phyloP scores from a whole-genome alignment of 2,888 invertebrate species.

The Drosophila affinis region DNA sequence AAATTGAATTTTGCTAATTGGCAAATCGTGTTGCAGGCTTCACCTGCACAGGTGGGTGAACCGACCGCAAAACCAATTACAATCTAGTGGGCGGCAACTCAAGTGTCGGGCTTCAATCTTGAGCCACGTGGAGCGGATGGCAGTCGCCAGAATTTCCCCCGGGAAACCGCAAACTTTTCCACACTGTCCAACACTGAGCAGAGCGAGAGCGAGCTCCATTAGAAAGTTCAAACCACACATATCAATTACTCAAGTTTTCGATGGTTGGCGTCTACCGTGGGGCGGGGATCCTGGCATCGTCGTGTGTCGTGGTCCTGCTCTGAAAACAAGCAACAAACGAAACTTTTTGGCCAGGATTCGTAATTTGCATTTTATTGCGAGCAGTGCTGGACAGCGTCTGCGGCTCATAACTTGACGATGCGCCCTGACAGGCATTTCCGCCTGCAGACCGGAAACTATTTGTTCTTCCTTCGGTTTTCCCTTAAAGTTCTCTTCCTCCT shows the following conservation, averaged over 20 bases:
- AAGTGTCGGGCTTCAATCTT: slow-evolving; percentile 45
- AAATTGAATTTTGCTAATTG: slow-evolving; percentile 40
- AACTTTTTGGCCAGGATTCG: slow-evolving; percentile 31
- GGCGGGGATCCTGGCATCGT: slow-evolving; percentile 7
- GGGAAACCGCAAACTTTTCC: slow-evolving; percentile 59
- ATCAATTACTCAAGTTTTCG: slow-evolving; percentile 74
- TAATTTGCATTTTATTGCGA: slow-evolving; percentile 46
- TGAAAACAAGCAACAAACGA: slow-evolving; percentile 3
- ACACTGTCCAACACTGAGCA: slow-evolving; percentile 39
- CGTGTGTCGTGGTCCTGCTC: slow-evolving; percentile 14
- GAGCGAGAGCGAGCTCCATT: slow-evolving; percentile 47
- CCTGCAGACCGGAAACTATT: slow-evolving; percentile 29
- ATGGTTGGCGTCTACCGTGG: slow-evolving; percentile 25
- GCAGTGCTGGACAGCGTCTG: slow-evolving; percentile 23
- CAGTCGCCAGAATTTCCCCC: slow-evolving; percentile 8
- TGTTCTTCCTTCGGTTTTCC: slow-evolving; percentile 21
- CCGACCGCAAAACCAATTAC: slow-evolving; percentile 55
- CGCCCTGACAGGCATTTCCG: slow-evolving; percentile 49
- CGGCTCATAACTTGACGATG: slow-evolving; percentile 57
- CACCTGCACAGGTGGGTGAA: slow-evolving; percentile 14
- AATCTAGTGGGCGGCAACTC: slow-evolving; percentile 35
- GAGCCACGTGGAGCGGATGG: slow-evolving; percentile 26
- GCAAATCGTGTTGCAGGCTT: slow-evolving; percentile 30
- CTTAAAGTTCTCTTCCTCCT: slow-evolving; percentile 4
- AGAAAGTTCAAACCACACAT: slow-evolving; percentile 71